phyloP scores from a whole-genome alignment of 2,888 invertebrate species.

The Aspidiotus destructor region DNA sequence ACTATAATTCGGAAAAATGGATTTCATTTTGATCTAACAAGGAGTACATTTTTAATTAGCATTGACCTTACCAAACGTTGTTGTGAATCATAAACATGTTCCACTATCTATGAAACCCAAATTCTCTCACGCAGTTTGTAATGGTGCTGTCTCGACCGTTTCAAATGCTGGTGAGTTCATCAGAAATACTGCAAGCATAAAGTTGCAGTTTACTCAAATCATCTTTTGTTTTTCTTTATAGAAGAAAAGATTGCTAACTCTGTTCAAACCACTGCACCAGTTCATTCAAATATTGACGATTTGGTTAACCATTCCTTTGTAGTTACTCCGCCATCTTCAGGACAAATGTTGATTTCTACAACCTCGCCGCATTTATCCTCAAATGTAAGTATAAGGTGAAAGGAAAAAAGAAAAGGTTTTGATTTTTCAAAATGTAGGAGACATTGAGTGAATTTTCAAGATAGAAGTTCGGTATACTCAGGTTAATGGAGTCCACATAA shows the following conservation, averaged over 20 bases:
- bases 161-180: neutral
- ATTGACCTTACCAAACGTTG: constrained; percentile 5
- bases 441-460: too few relatives aligned
- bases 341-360: constrained; percentile 25
- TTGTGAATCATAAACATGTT: constrained; percentile 14
- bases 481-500: too few relatives aligned
- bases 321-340: constrained; percentile 20
- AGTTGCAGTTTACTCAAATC: neutral
- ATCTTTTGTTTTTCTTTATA: constrained; percentile 6
- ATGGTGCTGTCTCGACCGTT: constrained; percentile 9
- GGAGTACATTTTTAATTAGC: neutral
- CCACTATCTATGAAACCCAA: constrained; percentile 7
- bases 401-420: too few relatives aligned
- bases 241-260: constrained; percentile 10
- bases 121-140: constrained; percentile 2
- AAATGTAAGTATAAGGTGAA: constrained; percentile 15
- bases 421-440: too few relatives aligned
- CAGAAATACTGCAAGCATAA: neutral
- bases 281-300: constrained; percentile 19
- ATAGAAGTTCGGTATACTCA: too few relatives aligned
- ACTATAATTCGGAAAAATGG: too few relatives aligned
- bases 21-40: too few relatives aligned
- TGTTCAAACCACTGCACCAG: constrained; percentile 22
- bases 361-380: constrained; percentile 20
- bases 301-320: constrained; percentile 27